Evolutionary conservation across 1,140 invertebrate species (phyloP).

Genomic region (Elymnias hypermnestra): DNA sequence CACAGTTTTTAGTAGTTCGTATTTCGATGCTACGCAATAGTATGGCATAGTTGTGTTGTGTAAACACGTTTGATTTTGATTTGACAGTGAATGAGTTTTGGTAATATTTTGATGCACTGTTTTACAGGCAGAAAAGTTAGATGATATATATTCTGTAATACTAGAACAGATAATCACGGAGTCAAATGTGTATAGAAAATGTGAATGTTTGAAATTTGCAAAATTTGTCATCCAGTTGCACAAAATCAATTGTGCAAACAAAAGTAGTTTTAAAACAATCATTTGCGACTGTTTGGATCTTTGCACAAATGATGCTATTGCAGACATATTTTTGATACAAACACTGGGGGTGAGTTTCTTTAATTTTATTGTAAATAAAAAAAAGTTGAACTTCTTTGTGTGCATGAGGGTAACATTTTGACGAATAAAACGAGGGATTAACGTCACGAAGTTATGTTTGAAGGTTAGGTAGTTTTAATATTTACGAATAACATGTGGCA

Average conservation of each 20-base stretch:
- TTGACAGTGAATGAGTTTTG: too few species aligned
- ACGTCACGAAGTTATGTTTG: too few species aligned
- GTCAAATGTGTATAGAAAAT: slow-evolving; percentile 50
- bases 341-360: slow-evolving; percentile 36
- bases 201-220: slow-evolving; percentile 35
- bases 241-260: slow-evolving; percentile 42
- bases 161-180: slow-evolving; percentile 43
- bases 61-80: too few species aligned
- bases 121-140: slow-evolving; percentile 40
- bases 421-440: too few species aligned
- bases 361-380: too few species aligned
- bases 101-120: slow-evolving; percentile 5
- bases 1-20: too few species aligned
- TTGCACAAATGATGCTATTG: slow-evolving; percentile 40
- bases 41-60: too few species aligned
- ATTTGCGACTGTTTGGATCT: slow-evolving; percentile 47
- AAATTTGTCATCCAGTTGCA: slow-evolving; percentile 41
- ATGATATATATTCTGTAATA: slow-evolving; percentile 34
- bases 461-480: too few species aligned
- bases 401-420: too few species aligned
- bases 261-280: slow-evolving; percentile 34
- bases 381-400: too few species aligned
- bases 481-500: too few species aligned
- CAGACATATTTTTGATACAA: slow-evolving; percentile 36
- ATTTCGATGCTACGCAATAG: too few species aligned